phyloP scores from a whole-genome alignment of 2,113 vertebrate genomes.

The Prolemur simus region DNA sequence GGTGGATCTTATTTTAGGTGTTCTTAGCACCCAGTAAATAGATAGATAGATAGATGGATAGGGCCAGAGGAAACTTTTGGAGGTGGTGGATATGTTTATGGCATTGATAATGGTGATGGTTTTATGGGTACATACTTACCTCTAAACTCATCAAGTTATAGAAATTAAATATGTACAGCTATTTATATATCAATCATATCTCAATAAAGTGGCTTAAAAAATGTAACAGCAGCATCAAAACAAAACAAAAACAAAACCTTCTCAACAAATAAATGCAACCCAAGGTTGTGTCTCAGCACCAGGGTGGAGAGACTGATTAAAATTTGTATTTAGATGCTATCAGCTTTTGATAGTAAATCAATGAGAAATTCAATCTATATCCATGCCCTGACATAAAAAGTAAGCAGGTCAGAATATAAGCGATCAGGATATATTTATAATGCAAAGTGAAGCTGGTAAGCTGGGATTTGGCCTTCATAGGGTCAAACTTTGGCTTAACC shows the following conservation, averaged over 20 bases:
- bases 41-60: too few relatives aligned
- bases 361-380: conserved; percentile 47
- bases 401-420: background rate
- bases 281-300: background rate
- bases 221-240: background rate
- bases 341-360: conserved; percentile 42
- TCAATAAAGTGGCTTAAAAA: background rate
- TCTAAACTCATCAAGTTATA: background rate
- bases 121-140: background rate
- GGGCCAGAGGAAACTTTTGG: background rate
- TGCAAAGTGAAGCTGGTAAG: background rate
- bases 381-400: background rate
- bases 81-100: background rate
- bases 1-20: background rate
- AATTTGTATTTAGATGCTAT: background rate
- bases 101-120: background rate
- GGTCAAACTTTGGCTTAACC: background rate
- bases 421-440: background rate
- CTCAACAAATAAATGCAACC: background rate
- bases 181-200: background rate
- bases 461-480: background rate
- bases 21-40: background rate
- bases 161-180: background rate
- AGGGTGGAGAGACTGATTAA: background rate
- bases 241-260: conserved; percentile 15